A percentile compares a stretch with the other conserved stretches of the same genome.
Conservation (phyloP, 1,140 invertebrate genomes). For the Halictus rubicundus region DNA sequence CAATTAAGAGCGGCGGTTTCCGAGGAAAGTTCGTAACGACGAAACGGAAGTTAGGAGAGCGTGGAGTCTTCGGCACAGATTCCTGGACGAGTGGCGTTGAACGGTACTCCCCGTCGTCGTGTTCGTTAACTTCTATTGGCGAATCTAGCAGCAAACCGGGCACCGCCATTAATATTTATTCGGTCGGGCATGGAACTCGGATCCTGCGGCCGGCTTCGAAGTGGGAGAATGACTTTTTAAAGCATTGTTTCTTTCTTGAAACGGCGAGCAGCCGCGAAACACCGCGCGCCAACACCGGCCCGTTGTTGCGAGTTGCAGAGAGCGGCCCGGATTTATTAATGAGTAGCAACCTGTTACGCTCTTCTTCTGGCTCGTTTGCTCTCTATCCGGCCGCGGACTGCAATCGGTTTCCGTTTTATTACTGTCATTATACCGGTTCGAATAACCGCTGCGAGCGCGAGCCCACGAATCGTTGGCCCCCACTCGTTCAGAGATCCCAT, state of each 20-base stretch:
- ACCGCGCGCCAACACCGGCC: too few species aligned
- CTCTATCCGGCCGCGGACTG: too few species aligned
- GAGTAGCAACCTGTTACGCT: too few species aligned
- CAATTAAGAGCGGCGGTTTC: conserved; percentile 8
- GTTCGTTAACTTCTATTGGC: conserved; percentile 54
- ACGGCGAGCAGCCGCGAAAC: too few species aligned
- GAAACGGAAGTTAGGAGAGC: conserved; percentile 52
- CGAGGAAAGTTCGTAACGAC: conserved; percentile 42
- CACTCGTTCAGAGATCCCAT: too few species aligned
- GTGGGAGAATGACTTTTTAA: conserved; percentile 29
- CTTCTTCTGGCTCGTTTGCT: too few species aligned
- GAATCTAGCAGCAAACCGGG: conserved; percentile 48
- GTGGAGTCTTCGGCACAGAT: conserved; percentile 45
- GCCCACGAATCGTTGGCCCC: too few species aligned
- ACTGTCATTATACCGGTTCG: too few species aligned
- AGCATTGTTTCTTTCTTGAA: conserved; percentile 2
- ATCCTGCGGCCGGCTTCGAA: not conserved
- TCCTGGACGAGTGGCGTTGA: conserved; percentile 23
- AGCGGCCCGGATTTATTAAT: too few species aligned
- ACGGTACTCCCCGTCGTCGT: conserved; percentile 51
- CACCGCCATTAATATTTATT: conserved; percentile 62
- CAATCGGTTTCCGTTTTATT: too few species aligned
- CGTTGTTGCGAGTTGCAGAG: too few species aligned
- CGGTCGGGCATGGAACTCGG: not conserved
- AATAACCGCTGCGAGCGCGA: too few species aligned